A percentile compares a stretch with the other conserved stretches of the same genome.
Conservation (phyloP, 2,888 invertebrate species). For the Xylota sylvarum region DNA sequence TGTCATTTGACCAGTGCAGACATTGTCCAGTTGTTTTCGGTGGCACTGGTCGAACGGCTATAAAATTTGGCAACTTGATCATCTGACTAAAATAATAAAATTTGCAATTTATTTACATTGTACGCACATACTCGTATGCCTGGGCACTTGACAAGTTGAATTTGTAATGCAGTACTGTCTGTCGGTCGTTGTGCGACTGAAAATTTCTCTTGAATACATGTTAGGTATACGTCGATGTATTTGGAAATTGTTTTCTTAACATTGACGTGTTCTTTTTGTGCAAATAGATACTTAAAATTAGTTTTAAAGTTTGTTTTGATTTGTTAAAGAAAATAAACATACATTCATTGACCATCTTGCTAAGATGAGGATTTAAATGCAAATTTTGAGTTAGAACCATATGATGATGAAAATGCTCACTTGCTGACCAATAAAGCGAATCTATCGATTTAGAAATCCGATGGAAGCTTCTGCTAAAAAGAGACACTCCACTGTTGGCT, state of each 20-base stretch:
- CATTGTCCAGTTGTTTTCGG: not conserved
- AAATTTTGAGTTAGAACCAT: no score
- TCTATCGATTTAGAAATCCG: no score
- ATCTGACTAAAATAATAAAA: constrained; percentile 43
- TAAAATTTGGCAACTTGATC: constrained; percentile 43
- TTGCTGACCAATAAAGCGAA: no score
- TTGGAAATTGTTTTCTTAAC: not conserved
- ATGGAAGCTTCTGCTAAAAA: no score
- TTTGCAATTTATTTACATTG: not conserved
- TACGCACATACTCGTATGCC: no score
- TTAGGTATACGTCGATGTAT: not conserved
- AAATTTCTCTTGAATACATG: not conserved
- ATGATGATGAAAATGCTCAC: no score
- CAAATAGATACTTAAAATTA: constrained; percentile 1
- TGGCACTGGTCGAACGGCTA: not conserved
- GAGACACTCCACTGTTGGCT: no score
- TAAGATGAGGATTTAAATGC: no score
- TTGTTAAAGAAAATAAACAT: not conserved
- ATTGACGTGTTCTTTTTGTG: not conserved
- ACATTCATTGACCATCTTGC: not conserved
- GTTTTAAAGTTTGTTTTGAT: not conserved
- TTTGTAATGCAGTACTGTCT: not conserved
- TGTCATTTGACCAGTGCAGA: constrained; percentile 1
- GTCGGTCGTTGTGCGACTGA: not conserved
- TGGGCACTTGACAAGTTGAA: not conserved